These are phyloP conservation scores for Melieria crassipennis DNA, from an alignment of 2,888 invertebrate species.

Conservation along the genomic window DNA sequence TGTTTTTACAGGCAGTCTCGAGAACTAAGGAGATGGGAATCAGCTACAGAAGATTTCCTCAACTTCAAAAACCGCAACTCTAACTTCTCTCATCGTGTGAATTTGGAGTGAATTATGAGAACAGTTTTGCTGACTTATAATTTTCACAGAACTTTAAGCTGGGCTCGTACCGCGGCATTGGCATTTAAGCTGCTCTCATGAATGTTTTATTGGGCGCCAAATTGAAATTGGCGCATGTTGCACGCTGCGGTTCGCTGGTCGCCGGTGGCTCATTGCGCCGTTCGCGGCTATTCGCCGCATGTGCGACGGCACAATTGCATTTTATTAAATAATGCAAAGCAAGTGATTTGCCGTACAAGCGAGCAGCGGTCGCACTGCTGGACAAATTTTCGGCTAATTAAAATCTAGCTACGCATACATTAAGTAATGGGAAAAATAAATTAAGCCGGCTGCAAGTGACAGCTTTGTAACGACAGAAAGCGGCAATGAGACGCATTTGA, in stretches of 20 bases:
- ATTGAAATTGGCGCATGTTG: slow-evolving; percentile 28
- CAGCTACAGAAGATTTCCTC: too few relatives aligned
- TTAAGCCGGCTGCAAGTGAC: slow-evolving; percentile 21
- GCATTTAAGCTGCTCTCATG: slow-evolving; percentile 17
- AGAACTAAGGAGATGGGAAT: too few relatives aligned
- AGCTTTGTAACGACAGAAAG: too few relatives aligned
- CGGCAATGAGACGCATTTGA: too few relatives aligned
- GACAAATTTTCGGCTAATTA: slow-evolving; percentile 29
- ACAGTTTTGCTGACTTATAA: too few relatives aligned
- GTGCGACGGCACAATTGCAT: slow-evolving; percentile 14
- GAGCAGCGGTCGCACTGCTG: neutral
- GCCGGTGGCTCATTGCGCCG: neutral
- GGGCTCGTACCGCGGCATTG: neutral
- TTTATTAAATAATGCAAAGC: slow-evolving; percentile 30
- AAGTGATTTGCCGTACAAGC: slow-evolving; percentile 16
- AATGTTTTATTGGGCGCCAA: slow-evolving; percentile 31
- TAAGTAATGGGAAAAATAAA: slow-evolving; percentile 25
- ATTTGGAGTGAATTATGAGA: too few relatives aligned
- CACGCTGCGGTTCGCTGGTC: slow-evolving; percentile 18
- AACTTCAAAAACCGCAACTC: too few relatives aligned
- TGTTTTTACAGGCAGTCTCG: too few relatives aligned
- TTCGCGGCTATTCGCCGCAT: neutral
- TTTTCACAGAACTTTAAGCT: too few relatives aligned
- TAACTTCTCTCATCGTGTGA: too few relatives aligned
- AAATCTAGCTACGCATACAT: slow-evolving; percentile 24